Evolutionary conservation across 2,113 vertebrate genomes (phyloP).

Genomic region (Tachycineta bicolor): DNA sequence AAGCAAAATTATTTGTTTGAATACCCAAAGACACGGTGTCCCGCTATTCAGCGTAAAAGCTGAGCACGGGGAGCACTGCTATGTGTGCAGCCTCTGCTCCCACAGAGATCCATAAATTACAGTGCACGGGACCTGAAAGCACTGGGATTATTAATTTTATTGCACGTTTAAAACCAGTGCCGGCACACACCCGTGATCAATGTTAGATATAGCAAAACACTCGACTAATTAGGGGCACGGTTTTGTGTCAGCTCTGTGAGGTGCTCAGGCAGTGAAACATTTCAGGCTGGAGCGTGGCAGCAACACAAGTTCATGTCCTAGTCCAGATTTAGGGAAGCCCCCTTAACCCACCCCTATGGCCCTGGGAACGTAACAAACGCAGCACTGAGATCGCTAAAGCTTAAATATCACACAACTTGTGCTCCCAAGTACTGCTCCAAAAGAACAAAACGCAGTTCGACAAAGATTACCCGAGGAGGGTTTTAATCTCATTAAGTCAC

Average conservation of each 20-base stretch:
- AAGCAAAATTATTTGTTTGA: neutral
- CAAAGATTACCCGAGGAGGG: neutral
- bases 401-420: neutral
- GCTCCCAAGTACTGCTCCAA: neutral
- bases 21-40: rapidly evolving
- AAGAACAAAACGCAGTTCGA: neutral
- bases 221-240: neutral
- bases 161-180: neutral
- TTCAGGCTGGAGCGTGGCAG: neutral
- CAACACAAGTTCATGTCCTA: neutral
- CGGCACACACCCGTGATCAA: neutral
- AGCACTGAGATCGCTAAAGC: neutral
- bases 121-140: neutral
- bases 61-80: neutral
- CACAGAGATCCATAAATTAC: neutral
- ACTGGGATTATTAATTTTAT: neutral
- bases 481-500: neutral
- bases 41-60: neutral
- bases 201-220: neutral
- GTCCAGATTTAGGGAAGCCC: neutral
- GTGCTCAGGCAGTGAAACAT: neutral
- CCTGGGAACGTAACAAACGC: rapidly evolving
- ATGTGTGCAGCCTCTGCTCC: neutral
- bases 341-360: rapidly evolving
- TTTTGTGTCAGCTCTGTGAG: rapidly evolving